Percentiles rank a stretch among this genome's conserved stretches.
Conservation (phyloP, 2,888 invertebrate species). For the Digitonthophagus gazella region DNA sequence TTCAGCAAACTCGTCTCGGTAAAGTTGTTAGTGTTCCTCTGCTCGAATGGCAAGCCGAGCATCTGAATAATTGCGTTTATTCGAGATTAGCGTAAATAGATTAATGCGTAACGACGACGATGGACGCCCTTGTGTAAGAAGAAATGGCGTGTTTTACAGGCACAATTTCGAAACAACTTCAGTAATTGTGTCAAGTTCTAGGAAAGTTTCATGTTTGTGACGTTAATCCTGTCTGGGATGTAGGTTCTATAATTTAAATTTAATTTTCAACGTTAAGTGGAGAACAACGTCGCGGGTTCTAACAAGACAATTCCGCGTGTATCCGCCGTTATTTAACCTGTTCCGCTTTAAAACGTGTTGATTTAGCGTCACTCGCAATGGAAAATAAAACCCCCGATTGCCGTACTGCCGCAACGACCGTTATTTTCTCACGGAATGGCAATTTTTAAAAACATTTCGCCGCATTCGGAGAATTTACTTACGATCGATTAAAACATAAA, state of each 20-base stretch:
- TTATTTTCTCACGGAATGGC: too few species aligned
- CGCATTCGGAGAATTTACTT: not conserved
- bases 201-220: not conserved
- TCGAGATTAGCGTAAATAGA: not conserved
- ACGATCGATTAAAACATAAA: not conserved
- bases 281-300: not conserved
- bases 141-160: not conserved
- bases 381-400: too few species aligned
- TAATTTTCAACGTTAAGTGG: not conserved
- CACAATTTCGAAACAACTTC: not conserved
- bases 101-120: not conserved
- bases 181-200: not conserved
- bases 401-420: too few species aligned
- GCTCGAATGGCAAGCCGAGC: not conserved
- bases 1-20: too few species aligned
- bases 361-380: too few species aligned
- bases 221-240: not conserved
- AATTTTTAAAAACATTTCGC: not conserved
- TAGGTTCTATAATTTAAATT: not conserved
- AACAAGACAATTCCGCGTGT: not conserved
- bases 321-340: not conserved
- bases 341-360: not conserved
- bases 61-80: not conserved
- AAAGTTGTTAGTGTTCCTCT: too few species aligned
- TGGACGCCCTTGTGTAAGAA: not conserved